Percentiles rank a stretch among this genome's conserved stretches.
Conservation (phyloP, 2,113 vertebrate species). For the Ctenomys sociabilis region DNA sequence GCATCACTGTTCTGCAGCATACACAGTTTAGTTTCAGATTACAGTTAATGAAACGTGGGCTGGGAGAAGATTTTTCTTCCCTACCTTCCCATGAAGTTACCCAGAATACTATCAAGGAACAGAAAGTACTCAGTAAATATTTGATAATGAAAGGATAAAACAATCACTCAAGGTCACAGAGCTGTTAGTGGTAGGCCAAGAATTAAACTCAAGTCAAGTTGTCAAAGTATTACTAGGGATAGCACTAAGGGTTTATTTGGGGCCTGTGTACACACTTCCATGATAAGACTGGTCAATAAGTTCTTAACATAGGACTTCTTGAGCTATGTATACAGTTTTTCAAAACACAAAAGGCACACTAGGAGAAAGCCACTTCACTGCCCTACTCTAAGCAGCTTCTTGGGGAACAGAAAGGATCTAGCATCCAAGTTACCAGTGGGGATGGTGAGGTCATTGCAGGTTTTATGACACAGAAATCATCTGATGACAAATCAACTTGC, state of each 20-base stretch:
- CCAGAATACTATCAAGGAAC: not conserved
- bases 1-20: slow-evolving; percentile 2
- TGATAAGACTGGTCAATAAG: slow-evolving; percentile 59
- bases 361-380: slow-evolving; percentile 33
- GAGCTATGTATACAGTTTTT: not conserved
- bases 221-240: slow-evolving; percentile 47
- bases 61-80: not conserved
- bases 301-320: slow-evolving; percentile 64
- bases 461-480: slow-evolving; percentile 29
- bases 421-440: not conserved
- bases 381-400: slow-evolving; percentile 48
- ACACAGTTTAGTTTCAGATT: not conserved
- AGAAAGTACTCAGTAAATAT: slow-evolving; percentile 43
- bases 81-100: not conserved
- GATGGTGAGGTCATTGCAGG: slow-evolving; percentile 22
- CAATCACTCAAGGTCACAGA: slow-evolving; percentile 53
- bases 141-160: slow-evolving; percentile 40
- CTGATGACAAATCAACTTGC: not conserved
- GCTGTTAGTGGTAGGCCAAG: not conserved
- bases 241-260: slow-evolving; percentile 54
- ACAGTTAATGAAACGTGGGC: not conserved
- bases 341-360: not conserved
- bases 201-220: slow-evolving; percentile 62
- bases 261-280: slow-evolving; percentile 46
- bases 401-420: not conserved